phyloP scores from a whole-genome alignment of 2,113 vertebrate species.

The Chaenocephalus aceratus region DNA sequence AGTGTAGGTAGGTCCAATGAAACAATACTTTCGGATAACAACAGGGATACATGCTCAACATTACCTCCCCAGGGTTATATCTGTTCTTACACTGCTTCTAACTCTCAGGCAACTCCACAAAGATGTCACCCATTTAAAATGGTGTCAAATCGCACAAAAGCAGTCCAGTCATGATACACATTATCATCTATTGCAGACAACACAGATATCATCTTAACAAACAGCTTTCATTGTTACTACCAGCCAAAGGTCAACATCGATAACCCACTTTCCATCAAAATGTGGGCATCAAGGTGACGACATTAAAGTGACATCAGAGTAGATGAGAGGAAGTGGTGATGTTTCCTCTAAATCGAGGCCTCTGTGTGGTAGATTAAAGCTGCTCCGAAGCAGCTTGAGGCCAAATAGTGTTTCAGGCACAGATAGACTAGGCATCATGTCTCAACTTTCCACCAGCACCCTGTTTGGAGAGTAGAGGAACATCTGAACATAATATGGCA shows the following conservation, averaged over 20 bases:
- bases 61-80: conserved; percentile 37
- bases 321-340: conserved; percentile 55
- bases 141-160: conserved; percentile 38
- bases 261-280: conserved; percentile 27
- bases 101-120: conserved; percentile 22
- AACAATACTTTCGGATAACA: conserved; percentile 67
- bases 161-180: conserved; percentile 41
- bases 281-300: conserved; percentile 39
- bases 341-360: conserved; percentile 65
- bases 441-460: conserved; percentile 60
- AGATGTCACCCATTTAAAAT: conserved; percentile 6
- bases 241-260: conserved; percentile 25
- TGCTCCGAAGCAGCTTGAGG: conserved; percentile 61
- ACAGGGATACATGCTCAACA: conserved; percentile 44
- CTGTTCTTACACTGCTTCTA: conserved; percentile 28
- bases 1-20: conserved; percentile 75
- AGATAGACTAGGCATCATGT: conserved; percentile 71
- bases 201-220: conserved; percentile 30
- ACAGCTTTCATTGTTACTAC: conserved; percentile 28
- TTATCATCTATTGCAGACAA: conserved; percentile 41
- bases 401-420: conserved; percentile 79
- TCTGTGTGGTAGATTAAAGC: conserved; percentile 54
- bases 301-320: conserved; percentile 67
- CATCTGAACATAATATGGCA: conserved; percentile 61
- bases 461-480: conserved; percentile 47